Base-by-base conservation (phyloP, 2,888 invertebrate species). In the Ormyrus thymus region DNA sequence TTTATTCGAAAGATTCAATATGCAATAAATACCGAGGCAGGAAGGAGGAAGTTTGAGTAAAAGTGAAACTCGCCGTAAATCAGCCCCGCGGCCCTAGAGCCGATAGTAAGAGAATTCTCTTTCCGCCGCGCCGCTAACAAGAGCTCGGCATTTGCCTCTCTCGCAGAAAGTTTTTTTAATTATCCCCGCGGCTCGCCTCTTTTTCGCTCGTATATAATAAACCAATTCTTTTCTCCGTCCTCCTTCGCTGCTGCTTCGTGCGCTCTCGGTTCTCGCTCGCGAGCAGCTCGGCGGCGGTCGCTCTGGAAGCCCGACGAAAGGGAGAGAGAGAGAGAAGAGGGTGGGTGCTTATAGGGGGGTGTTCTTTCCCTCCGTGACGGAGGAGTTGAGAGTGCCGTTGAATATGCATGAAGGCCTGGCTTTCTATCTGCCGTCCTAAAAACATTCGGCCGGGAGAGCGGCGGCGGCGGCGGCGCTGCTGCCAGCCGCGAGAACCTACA, bases 361-460 rank as follows among this genome's bases (percentile, higher is more conserved):
- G 88, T 89, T 88, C 89, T 89, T 89, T 90, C 88, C 89, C 89
- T 89, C 89, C 88, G 88, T 89, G 88, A 89, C 89, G 90, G 89
- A 89, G 89, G 89, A 89, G 89, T 89, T 87, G 88, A 89, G 88
- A 89, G 89, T 90, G 87, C 89, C 87, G 89, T 89, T 90, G 90
- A 89, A 90, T 90, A 90, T 90, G 90, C 90, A 90, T 89, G 89
- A 90, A 87, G 82, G 87, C 86, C 86, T 84, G 86, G 84, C 85
- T 86, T 85, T 87, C 87, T 90, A 89, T 87, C 87, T 86, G 86
- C 89, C 89, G 86, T 89, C 89, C 90, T 89, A 89, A 90, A 90
- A 90, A 90, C 90, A 90, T 90, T 86, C 86, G 85, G 84, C 83
- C 83, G 53, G 66, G 83, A 83, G 81, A 84, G 83, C 84, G 43